phyloP scores from a whole-genome alignment of 2,888 invertebrate genomes.

The Pammene fasciana region DNA sequence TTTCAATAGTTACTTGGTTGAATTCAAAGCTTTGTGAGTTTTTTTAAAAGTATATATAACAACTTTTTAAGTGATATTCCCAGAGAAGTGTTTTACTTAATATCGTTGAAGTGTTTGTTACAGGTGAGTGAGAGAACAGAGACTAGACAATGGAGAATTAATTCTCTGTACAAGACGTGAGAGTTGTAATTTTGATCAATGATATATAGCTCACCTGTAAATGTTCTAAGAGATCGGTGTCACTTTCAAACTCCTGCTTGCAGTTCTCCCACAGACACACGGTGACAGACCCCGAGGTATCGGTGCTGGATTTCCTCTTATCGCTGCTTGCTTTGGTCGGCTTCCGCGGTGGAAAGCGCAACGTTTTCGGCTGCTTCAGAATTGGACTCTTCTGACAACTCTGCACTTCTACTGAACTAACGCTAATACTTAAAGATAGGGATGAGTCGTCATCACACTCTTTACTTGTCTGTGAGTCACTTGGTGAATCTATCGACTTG shows the following conservation, averaged over 20 bases:
- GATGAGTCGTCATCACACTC: slow-evolving; percentile 79
- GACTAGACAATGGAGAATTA: no score
- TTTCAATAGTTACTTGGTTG: no score
- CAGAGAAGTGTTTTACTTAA: no score
- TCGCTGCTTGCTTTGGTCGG: slow-evolving; percentile 65
- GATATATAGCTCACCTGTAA: slow-evolving; percentile 85
- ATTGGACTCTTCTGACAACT: slow-evolving; percentile 87
- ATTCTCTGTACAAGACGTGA: no score
- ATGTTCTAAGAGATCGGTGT: slow-evolving; percentile 92
- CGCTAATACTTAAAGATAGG: slow-evolving; percentile 73
- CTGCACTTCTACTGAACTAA: slow-evolving; percentile 69
- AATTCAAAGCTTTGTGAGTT: no score
- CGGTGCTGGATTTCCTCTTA: slow-evolving; percentile 68
- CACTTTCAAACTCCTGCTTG: slow-evolving; percentile 89
- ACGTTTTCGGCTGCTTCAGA: slow-evolving; percentile 90
- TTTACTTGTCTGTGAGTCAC: slow-evolving; percentile 76
- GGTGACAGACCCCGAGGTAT: slow-evolving; percentile 78
- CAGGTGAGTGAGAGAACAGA: no score
- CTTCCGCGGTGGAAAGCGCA: slow-evolving; percentile 88
- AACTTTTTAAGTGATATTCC: no score
- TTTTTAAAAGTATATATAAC: no score
- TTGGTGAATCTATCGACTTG: slow-evolving; percentile 78
- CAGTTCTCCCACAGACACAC: slow-evolving; percentile 93
- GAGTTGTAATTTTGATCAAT: not conserved
- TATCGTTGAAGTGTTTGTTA: no score